Evolutionary conservation across 1,140 invertebrate genomes (phyloP).

Genomic region (Scylla paramamosain): DNA sequence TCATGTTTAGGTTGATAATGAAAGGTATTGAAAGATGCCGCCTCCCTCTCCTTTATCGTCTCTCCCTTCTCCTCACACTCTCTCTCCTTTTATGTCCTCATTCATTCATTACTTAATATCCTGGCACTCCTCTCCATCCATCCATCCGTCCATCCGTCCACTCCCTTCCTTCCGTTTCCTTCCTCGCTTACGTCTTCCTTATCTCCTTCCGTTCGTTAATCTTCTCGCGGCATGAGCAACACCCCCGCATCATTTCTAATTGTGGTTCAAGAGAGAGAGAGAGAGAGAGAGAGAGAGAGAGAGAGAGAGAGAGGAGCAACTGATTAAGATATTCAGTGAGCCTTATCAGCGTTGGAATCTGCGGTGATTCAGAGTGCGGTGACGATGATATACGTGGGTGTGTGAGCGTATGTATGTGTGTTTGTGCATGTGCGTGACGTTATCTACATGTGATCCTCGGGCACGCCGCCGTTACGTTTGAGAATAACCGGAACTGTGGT

Average conservation of each 20-base stretch:
- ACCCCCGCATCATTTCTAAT: no score
- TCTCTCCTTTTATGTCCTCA: background rate
- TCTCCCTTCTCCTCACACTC: background rate
- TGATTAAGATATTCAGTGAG: background rate
- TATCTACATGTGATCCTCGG: background rate
- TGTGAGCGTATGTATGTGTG: background rate
- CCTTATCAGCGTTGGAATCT: slow-evolving; percentile 8
- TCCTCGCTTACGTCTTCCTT: background rate
- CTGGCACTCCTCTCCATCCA: background rate
- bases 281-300: no score
- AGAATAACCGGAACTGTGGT: background rate
- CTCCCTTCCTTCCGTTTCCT: background rate
- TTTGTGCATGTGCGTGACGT: background rate
- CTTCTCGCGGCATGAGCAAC: no score
- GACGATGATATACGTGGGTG: background rate
- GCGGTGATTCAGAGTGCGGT: background rate
- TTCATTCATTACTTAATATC: background rate
- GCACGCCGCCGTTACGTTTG: background rate
- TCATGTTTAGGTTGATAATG: no score
- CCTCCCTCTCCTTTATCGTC: background rate
- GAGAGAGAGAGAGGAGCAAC: background rate
- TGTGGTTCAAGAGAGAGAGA: no score
- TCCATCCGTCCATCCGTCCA: background rate
- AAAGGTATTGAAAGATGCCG: no score
- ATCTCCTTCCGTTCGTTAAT: no score